phyloP scores from a whole-genome alignment of 2,797 vertebrate species.

The Sebastes matsubarae region DNA sequence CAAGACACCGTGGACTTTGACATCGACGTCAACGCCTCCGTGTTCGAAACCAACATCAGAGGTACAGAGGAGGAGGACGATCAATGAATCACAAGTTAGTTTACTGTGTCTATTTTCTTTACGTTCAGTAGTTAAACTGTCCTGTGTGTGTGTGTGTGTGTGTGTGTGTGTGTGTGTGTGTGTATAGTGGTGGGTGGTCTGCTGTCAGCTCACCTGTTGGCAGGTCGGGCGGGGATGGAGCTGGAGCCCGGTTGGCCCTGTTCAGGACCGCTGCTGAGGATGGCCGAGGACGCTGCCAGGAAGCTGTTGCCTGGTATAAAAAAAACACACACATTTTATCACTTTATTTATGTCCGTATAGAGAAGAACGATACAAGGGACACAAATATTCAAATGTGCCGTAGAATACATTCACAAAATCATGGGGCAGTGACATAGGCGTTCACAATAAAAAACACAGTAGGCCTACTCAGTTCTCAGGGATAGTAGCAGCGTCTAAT shows the following conservation, averaged over 20 bases:
- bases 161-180: constrained; percentile 5
- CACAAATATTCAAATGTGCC: not conserved
- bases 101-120: not conserved
- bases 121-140: not conserved
- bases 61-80: constrained; percentile 71
- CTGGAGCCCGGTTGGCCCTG: constrained; percentile 95
- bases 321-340: not conserved
- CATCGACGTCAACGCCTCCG: constrained; percentile 95
- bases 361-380: not conserved
- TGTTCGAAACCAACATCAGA: constrained; percentile 98
- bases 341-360: too few species aligned
- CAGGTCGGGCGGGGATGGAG: constrained; percentile 83
- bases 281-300: constrained; percentile 95
- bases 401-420: not conserved
- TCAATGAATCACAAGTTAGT: too few species aligned
- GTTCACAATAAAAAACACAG: not conserved
- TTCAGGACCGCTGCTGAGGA: constrained; percentile 92
- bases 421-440: not conserved
- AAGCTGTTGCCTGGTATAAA: constrained; percentile 92
- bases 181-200: constrained; percentile 72
- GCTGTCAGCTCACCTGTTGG: constrained; percentile 72
- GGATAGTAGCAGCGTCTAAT: not conserved
- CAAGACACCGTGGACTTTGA: constrained; percentile 94
- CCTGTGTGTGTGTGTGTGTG: constrained; percentile 4
- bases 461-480: not conserved